Evolutionary conservation across 2,797 vertebrate genomes (phyloP).

Genomic region (Chiloscyllium punctatum): DNA sequence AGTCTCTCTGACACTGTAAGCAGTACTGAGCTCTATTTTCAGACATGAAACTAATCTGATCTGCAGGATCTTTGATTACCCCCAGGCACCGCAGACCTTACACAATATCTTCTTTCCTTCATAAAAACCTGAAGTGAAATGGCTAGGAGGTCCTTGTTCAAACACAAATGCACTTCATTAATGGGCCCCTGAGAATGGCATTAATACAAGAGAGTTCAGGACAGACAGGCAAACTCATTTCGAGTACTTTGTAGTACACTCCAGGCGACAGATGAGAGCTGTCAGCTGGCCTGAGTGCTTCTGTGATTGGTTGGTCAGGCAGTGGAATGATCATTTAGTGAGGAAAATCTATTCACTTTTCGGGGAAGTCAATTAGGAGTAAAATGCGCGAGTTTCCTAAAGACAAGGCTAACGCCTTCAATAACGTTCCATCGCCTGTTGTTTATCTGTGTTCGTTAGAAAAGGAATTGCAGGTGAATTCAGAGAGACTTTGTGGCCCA

Average conservation of each 20-base stretch:
- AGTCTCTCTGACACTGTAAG: not conserved
- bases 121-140: not conserved
- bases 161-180: not conserved
- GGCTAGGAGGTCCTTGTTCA: not conserved
- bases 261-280: not conserved
- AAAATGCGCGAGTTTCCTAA: not conserved
- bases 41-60: not conserved
- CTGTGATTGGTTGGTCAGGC: not conserved
- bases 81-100: not conserved
- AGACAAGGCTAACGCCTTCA: not conserved
- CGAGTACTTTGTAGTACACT: not conserved
- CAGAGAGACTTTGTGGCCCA: not conserved
- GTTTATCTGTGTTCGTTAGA: not conserved
- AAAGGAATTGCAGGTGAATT: not conserved
- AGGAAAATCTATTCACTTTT: not conserved
- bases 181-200: not conserved
- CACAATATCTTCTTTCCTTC: not conserved
- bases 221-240: not conserved
- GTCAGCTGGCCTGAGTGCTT: not conserved
- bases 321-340: not conserved
- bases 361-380: not conserved
- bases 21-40: not conserved
- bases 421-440: not conserved
- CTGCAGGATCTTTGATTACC: not conserved
- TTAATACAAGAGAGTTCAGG: not conserved